phyloP scores from a whole-genome alignment of 2,888 invertebrate genomes.

The Chouioia cunea region DNA sequence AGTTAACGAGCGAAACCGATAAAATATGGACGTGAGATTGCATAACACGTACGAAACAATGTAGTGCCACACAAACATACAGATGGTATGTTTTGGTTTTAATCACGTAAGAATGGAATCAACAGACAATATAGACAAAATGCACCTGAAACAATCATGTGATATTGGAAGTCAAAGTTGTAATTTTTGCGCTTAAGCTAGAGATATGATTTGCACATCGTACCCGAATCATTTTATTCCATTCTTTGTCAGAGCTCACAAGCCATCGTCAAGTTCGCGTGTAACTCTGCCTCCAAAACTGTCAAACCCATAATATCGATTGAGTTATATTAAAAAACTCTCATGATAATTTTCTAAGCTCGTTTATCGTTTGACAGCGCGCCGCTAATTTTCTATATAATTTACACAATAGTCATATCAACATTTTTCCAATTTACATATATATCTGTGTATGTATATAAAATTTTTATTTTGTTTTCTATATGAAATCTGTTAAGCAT shows the following conservation, averaged over 20 bases:
- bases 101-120: conserved; percentile 4
- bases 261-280: no score
- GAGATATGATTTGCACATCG: conserved; percentile 18
- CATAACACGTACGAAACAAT: conserved; percentile 15
- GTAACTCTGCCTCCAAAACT: no score
- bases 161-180: conserved; percentile 44
- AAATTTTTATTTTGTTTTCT: conserved; percentile 26
- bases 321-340: no score
- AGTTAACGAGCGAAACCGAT: conserved; percentile 9
- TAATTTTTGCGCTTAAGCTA: conserved; percentile 41
- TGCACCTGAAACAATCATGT: conserved; percentile 32
- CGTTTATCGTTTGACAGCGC: background rate
- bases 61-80: conserved; percentile 23
- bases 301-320: no score
- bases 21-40: conserved; percentile 15
- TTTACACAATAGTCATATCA: conserved; percentile 38
- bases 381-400: conserved; percentile 27
- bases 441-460: conserved; percentile 25
- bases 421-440: conserved; percentile 21
- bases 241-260: background rate
- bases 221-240: conserved; percentile 19
- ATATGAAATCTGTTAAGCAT: conserved; percentile 34
- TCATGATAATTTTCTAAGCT: no score
- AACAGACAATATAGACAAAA: conserved; percentile 29
- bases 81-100: conserved; percentile 5